phyloP scores from a whole-genome alignment of 2,113 vertebrate species.

The Oreochromis niloticus region DNA sequence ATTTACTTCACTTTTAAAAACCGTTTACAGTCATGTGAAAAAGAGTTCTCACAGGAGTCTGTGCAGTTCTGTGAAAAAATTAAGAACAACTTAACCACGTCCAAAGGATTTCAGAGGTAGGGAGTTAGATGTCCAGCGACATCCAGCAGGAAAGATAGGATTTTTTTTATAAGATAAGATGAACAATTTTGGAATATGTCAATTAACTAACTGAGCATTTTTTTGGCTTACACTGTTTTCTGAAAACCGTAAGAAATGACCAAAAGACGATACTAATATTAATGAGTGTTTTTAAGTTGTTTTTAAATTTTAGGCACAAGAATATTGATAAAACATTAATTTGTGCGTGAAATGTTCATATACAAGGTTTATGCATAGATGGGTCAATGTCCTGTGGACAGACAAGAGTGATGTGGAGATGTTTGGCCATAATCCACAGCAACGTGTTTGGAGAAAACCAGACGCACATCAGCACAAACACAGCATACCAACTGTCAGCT shows the following conservation, averaged over 20 bases:
- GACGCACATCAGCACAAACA: background rate
- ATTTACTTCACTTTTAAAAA: background rate
- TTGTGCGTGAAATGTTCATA: fast-evolving
- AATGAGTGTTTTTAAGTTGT: fast-evolving
- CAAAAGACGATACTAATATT: background rate
- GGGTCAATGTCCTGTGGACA: background rate
- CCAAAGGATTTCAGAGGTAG: background rate
- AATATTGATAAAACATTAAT: background rate
- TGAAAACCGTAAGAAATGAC: background rate
- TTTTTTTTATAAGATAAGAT: background rate
- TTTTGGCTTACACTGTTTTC: background rate
- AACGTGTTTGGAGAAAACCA: fast-evolving
- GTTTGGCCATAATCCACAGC: background rate
- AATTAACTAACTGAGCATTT: background rate
- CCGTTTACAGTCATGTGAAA: background rate
- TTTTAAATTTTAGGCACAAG: background rate
- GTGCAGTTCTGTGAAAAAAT: background rate
- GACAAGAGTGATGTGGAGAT: background rate
- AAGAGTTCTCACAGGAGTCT: background rate
- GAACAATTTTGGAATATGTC: background rate
- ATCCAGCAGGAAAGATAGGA: fast-evolving
- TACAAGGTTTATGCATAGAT: background rate
- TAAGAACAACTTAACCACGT: background rate
- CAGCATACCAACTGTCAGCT: background rate
- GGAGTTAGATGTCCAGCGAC: background rate